phyloP scores from a whole-genome alignment of 1,140 invertebrate genomes.

The Formica exsecta region DNA sequence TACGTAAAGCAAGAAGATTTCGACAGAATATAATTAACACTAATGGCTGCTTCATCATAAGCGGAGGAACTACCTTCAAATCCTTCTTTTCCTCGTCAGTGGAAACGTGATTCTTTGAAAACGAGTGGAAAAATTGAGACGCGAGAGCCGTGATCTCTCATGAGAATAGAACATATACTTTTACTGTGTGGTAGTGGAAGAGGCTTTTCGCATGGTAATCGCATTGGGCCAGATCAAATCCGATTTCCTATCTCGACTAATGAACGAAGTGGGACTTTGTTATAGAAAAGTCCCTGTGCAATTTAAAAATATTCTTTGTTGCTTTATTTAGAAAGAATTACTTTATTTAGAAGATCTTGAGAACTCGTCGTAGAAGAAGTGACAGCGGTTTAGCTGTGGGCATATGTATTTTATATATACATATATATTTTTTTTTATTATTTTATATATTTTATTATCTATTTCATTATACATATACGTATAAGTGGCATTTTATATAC shows the following conservation, averaged over 20 bases:
- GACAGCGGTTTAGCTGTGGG: neutral
- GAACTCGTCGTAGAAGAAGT: neutral
- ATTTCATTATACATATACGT: neutral
- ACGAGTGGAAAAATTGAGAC: conserved; percentile 49
- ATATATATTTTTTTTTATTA: neutral
- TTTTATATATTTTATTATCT: conserved; percentile 2
- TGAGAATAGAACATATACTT: conserved; percentile 66
- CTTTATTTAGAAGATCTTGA: no score
- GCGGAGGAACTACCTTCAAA: conserved; percentile 10
- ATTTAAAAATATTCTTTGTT: conserved; percentile 54
- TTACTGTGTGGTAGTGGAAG: conserved; percentile 56
- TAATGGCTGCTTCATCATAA: conserved; percentile 45
- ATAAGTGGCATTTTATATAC: no score
- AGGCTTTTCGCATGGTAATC: conserved; percentile 71
- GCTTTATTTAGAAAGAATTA: neutral
- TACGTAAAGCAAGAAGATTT: conserved; percentile 21
- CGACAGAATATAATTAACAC: conserved; percentile 56
- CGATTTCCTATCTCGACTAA: conserved; percentile 71
- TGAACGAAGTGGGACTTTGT: conserved; percentile 62
- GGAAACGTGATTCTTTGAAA: conserved; percentile 41
- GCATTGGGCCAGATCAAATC: conserved; percentile 69
- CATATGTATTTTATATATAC: neutral
- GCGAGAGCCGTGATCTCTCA: conserved; percentile 59
- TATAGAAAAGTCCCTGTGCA: conserved; percentile 45
- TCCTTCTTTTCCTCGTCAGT: conserved; percentile 12